Evolutionary conservation across 2,113 vertebrate genomes (phyloP), one percentile per base, ranked within the genome.

Genomic region (Triplophysa rosa): DNA sequence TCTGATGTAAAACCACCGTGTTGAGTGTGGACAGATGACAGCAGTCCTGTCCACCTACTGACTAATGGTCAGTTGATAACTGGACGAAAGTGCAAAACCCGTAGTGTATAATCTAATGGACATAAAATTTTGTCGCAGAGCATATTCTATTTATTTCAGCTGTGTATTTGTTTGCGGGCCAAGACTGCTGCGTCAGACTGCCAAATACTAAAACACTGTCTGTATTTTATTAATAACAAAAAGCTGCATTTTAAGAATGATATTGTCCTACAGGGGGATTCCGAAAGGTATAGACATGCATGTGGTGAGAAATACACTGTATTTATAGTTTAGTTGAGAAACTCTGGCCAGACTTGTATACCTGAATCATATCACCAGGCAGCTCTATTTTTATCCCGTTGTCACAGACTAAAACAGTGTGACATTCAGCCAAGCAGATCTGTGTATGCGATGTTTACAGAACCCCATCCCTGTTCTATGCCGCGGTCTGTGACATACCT

Each of bases 401-500:
- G 52, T 40, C 14, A 33, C 52, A 21, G 54, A 72, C 68, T 71
- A 71, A 71, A 71, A 13, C 10, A 21, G 26, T 69, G 10, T 29
- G 8, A 47, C 13, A 70, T 70, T 70, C 47, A 33, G 24, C 19
- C 24, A 69, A 52, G 67, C 17, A 56, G 17, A 33, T 19, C 10
- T 37, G 10, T 0, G 26, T 13, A 56, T 71, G 26, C 33, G 21
- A 40, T 73, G 14, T 73, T 73, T 58, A 62, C 14, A 63, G 58
- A 45, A 12, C n/a, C 14, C 16, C 3, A 19, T 8, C 54, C 54
- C 19, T 42, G 16, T 12, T 24, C 21, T 40, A 8, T 21, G 21
- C 19, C 21, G 6, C 54, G n/a, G 54, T 21, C n/a, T 58, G 54
- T 58, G 19, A 58, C 52, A 58, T 58, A 56, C 49, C 56, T 37